Evolutionary conservation across 1,140 invertebrate species (phyloP).

Genomic region (Drosophila grimshawi): DNA sequence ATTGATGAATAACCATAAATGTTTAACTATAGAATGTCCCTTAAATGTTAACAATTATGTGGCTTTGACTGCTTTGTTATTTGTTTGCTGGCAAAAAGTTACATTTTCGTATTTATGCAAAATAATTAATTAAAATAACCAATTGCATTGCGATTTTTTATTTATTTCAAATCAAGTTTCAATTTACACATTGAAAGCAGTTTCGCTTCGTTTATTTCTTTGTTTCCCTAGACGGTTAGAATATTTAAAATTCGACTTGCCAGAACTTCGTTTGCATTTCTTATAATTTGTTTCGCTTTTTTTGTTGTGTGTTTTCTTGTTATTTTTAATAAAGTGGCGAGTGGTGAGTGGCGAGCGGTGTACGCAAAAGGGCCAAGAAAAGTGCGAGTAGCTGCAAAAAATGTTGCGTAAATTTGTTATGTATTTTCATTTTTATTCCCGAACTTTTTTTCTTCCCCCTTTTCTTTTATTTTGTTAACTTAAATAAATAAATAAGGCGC

Average conservation of each 20-base stretch:
- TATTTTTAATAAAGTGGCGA: constrained; percentile 72
- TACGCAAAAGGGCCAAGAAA: constrained; percentile 46
- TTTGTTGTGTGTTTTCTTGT: constrained; percentile 31
- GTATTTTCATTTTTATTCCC: constrained; percentile 43
- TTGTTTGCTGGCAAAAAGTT: no score
- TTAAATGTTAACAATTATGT: no score
- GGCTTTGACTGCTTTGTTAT: no score
- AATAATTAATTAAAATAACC: no score
- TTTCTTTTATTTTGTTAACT: constrained; percentile 56
- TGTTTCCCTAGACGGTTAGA: neutral
- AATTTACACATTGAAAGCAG: neutral
- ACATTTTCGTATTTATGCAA: no score
- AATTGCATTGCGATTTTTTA: neutral
- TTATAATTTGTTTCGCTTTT: constrained; percentile 1
- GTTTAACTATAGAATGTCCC: no score
- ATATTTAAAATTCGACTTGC: constrained; percentile 5
- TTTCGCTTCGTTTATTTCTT: neutral
- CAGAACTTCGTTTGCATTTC: neutral
- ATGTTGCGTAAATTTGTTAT: constrained; percentile 82
- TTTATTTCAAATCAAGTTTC: neutral
- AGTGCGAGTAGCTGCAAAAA: constrained; percentile 46
- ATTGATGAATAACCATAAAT: no score
- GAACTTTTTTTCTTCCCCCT: constrained; percentile 28
- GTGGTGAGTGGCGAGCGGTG: constrained; percentile 32
- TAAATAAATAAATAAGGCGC: constrained; percentile 76